Base-by-base conservation (phyloP, 2,888 invertebrate species). In the Uloborus plumipes region DNA sequence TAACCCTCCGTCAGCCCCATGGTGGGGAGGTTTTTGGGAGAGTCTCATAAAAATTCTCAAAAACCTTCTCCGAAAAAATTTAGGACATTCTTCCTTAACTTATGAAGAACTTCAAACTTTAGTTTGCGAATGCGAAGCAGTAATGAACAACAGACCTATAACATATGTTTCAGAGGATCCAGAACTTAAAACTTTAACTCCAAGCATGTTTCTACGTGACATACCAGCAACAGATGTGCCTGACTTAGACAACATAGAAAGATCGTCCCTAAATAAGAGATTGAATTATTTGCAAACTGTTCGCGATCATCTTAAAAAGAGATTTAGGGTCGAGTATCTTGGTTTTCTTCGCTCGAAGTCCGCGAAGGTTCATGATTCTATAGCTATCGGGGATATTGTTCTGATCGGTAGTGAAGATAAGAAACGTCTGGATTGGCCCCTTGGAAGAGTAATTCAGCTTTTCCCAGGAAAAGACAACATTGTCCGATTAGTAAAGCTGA, bases 21-120 rank as follows among this genome's bases (percentile, higher is more conserved):
- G 70, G 49, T 77, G 70, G 70, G 76, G 70, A 53, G 77, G 77
- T 0, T 77, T 77, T 47, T 70, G 64, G 53, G 47, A 77, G 39
- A 2, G 67, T 16, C 22, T 67, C 15, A 53, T 76, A 51, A 50
- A 61, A 22, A 61, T 67, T 18, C 22, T 67, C 7, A 70, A 70
- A 58, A 49, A 69, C 55, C 47, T 77, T 31, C 47, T 76, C 2
- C 39, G 70, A 64, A 70, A 77, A 39, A 70, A 53, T 26, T 53
- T 77, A 15, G 70, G 70, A 7, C 14, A 18, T 13, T 18, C 70
- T n/a, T 20, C 13, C 9, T 66, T 61, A 11, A 14, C 18, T n/a
- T 55, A 55, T 14, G 71, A 78, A 39, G 78, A 78, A 65, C 18
- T 78, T 18, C 2, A 16, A 3, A 78, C 78, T 13, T 4, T 72